A percentile compares a stretch with the other conserved stretches of the same genome.
Evolutionary conservation across 2,888 invertebrate species (phyloP).

Genomic region (Lycaena phlaeas): DNA sequence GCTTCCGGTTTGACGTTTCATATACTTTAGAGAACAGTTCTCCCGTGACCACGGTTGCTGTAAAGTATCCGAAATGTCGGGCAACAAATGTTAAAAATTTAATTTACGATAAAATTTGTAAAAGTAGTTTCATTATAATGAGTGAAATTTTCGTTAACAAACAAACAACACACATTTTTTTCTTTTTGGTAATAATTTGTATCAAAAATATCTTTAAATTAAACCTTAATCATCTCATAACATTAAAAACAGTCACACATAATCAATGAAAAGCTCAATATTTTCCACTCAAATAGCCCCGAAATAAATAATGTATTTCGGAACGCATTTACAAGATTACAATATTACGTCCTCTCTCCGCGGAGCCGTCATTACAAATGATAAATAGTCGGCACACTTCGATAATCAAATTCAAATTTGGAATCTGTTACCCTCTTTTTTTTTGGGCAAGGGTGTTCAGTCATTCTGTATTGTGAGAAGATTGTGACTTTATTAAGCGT

Average conservation of each 20-base stretch:
- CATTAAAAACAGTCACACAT: constrained; percentile 32
- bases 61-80: too few species aligned
- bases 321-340: constrained; percentile 69
- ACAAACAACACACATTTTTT: too few species aligned
- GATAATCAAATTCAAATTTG: constrained; percentile 74
- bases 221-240: constrained; percentile 6
- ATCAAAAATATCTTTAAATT: too few species aligned
- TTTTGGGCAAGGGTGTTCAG: constrained; percentile 39
- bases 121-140: too few species aligned
- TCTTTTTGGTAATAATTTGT: too few species aligned
- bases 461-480: constrained; percentile 63
- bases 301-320: constrained; percentile 59
- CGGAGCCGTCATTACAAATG: constrained; percentile 66
- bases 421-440: constrained; percentile 67
- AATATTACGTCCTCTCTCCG: constrained; percentile 56
- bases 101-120: too few species aligned
- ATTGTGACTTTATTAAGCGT: constrained; percentile 71
- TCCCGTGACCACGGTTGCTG: too few species aligned
- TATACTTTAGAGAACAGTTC: too few species aligned
- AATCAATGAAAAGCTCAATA: constrained; percentile 56
- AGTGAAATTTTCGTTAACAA: too few species aligned
- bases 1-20: too few species aligned
- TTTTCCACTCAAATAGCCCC: constrained; percentile 55
- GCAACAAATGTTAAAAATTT: too few species aligned
- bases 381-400: constrained; percentile 71